Percentiles rank a stretch among this genome's conserved stretches.
Conservation (phyloP, 64 coral and sea anemone species). For the Stylophora pistillata region DNA sequence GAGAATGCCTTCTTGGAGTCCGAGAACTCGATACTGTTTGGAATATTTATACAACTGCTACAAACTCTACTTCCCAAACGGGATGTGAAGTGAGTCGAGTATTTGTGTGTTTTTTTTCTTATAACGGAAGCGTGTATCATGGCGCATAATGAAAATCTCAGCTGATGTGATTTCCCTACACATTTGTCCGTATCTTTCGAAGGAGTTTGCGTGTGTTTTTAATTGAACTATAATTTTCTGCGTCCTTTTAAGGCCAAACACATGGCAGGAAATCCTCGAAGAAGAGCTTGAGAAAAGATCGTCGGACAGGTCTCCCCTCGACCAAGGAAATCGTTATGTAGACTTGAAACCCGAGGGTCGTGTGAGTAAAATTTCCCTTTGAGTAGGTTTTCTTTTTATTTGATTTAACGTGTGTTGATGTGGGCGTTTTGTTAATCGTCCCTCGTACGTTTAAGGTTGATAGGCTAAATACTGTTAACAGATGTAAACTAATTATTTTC, state of each 20-base stretch:
- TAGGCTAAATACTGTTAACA: conserved; percentile 57
- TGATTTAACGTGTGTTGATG: not conserved
- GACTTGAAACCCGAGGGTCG: conserved; percentile 68
- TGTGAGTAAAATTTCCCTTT: conserved; percentile 47
- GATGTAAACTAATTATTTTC: conserved; percentile 57
- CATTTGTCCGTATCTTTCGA: conserved; percentile 31
- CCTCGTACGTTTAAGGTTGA: conserved; percentile 20
- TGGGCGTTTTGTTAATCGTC: conserved; percentile 20
- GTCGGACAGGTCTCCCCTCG: conserved; percentile 60
- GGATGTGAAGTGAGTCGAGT: conserved; percentile 80
- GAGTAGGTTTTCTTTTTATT: not conserved
- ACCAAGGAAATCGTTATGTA: conserved; percentile 64
- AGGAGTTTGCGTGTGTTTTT: conserved; percentile 3
- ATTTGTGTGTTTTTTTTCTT: conserved; percentile 45
- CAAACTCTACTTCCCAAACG: conserved; percentile 59
- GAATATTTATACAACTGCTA: conserved; percentile 75
- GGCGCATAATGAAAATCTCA: conserved; percentile 28
- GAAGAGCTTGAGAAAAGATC: conserved; percentile 65
- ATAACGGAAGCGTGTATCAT: conserved; percentile 51
- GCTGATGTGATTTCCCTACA: conserved; percentile 1
- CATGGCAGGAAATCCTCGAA: conserved; percentile 76
- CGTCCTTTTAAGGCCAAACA: conserved; percentile 35
- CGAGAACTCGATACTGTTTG: conserved; percentile 68
- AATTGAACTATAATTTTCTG: conserved; percentile 33
- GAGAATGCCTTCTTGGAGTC: conserved; percentile 84